A percentile compares a stretch with the other conserved stretches of the same genome.
Conservation (phyloP, 1,140 invertebrate species). For the Dendrolimus punctatus region DNA sequence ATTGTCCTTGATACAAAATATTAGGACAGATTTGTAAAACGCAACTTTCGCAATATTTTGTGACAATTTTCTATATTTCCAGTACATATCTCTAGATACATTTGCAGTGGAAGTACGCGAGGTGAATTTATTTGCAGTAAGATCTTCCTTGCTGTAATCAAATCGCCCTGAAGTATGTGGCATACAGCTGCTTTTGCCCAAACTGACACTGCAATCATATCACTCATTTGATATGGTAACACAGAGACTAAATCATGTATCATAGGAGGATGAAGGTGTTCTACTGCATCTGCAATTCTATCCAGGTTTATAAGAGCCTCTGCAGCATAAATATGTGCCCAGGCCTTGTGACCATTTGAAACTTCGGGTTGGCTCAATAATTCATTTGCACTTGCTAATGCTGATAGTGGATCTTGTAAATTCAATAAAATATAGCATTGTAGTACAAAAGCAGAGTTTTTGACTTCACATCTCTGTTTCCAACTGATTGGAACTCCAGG, state of each 20-base stretch:
- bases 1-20: not conserved
- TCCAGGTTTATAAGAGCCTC: constrained; percentile 91
- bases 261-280: constrained; percentile 86
- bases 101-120: constrained; percentile 57
- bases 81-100: constrained; percentile 68
- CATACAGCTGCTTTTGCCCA: constrained; percentile 67
- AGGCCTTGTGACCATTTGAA: constrained; percentile 75
- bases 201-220: constrained; percentile 59
- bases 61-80: constrained; percentile 68
- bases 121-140: constrained; percentile 63
- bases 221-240: constrained; percentile 52
- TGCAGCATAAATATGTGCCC: constrained; percentile 91
- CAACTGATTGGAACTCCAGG: constrained; percentile 62
- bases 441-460: constrained; percentile 81
- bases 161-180: constrained; percentile 58
- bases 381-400: constrained; percentile 83
- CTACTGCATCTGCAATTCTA: constrained; percentile 86
- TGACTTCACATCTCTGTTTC: constrained; percentile 61
- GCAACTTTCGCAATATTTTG: constrained; percentile 55
- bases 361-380: constrained; percentile 74
- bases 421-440: constrained; percentile 89
- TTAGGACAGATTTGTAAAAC: constrained; percentile 35
- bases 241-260: constrained; percentile 71
- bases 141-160: constrained; percentile 59
- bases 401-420: constrained; percentile 87